Percentiles rank a stretch among this genome's conserved stretches.
Evolutionary conservation across 2,888 invertebrate species (phyloP).

Genomic region (Dascillus cervinus): DNA sequence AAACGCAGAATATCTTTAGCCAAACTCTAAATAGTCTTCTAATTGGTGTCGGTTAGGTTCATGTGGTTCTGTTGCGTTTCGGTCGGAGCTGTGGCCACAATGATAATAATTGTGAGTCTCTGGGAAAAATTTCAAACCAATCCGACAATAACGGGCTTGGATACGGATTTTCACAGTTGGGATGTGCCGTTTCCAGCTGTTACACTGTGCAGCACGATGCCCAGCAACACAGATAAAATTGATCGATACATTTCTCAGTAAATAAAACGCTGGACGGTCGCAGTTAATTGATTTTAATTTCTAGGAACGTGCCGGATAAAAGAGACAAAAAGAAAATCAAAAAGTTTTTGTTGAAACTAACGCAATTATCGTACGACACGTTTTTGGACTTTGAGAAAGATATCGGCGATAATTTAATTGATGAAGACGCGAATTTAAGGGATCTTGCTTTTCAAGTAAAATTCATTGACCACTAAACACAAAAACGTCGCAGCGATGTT

Average conservation of each 20-base stretch:
- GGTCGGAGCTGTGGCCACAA: slow-evolving; percentile 59
- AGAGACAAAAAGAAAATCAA: too few species aligned
- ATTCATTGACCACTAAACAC: too few species aligned
- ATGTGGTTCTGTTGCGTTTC: slow-evolving; percentile 74
- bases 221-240: slow-evolving; percentile 24
- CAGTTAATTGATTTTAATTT: too few species aligned
- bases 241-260: slow-evolving; percentile 23
- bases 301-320: slow-evolving; percentile 3
- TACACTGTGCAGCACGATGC: slow-evolving; percentile 49
- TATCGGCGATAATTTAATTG: slow-evolving; percentile 19
- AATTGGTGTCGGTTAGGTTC: slow-evolving; percentile 51
- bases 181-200: slow-evolving; percentile 69
- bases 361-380: slow-evolving; percentile 40
- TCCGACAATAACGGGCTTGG: slow-evolving; percentile 73
- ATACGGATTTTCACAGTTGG: slow-evolving; percentile 76
- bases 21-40: too few species aligned
- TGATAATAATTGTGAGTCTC: slow-evolving; percentile 66
- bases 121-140: slow-evolving; percentile 81
- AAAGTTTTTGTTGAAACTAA: slow-evolving; percentile 38
- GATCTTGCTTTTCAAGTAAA: slow-evolving; percentile 28
- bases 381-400: slow-evolving; percentile 28
- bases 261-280: too few species aligned
- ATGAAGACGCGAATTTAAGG: slow-evolving; percentile 22
- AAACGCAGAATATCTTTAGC: too few species aligned
- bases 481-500: too few species aligned